Percentiles rank a stretch among this genome's conserved stretches.
Evolutionary conservation across 2,888 invertebrate species (phyloP).

Genomic region (Aelia acuminata): DNA sequence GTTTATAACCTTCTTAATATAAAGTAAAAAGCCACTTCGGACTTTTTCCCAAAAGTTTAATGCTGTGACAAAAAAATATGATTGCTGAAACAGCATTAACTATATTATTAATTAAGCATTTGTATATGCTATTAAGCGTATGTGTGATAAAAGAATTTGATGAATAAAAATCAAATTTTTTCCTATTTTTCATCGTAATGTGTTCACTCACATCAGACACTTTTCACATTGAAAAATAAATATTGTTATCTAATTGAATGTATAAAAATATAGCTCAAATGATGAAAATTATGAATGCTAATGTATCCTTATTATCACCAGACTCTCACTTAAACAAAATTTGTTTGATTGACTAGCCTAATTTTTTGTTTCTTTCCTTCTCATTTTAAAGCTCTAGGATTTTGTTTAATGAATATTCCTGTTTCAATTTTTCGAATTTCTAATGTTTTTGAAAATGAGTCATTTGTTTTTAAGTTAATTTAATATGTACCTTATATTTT

Average conservation of each 20-base stretch:
- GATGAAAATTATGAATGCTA: constrained; percentile 46
- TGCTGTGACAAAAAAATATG: constrained; percentile 35
- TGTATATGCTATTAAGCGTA: constrained; percentile 47
- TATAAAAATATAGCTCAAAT: constrained; percentile 56
- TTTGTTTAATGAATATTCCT: constrained; percentile 25
- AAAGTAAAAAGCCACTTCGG: constrained; percentile 1
- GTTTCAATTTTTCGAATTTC: neutral
- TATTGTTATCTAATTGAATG: constrained; percentile 53
- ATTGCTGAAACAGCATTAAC: constrained; percentile 39
- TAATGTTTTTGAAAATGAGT: neutral
- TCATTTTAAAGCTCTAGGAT: neutral
- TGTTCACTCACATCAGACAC: constrained; percentile 60
- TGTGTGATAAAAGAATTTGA: constrained; percentile 60
- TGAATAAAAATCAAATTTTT: constrained; percentile 54
- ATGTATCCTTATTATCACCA: constrained; percentile 27
- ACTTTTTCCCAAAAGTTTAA: neutral
- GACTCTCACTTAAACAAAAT: constrained; percentile 30
- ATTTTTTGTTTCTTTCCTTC: neutral
- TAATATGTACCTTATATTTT: neutral
- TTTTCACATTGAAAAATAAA: constrained; percentile 59
- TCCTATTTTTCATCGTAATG: constrained; percentile 60
- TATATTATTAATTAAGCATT: constrained; percentile 34
- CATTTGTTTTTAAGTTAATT: neutral
- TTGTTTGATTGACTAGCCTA: constrained; percentile 47
- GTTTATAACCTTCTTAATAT: neutral